Evolutionary conservation across 2,888 invertebrate genomes (phyloP).

Genomic region (Orthonevra nobilis): DNA sequence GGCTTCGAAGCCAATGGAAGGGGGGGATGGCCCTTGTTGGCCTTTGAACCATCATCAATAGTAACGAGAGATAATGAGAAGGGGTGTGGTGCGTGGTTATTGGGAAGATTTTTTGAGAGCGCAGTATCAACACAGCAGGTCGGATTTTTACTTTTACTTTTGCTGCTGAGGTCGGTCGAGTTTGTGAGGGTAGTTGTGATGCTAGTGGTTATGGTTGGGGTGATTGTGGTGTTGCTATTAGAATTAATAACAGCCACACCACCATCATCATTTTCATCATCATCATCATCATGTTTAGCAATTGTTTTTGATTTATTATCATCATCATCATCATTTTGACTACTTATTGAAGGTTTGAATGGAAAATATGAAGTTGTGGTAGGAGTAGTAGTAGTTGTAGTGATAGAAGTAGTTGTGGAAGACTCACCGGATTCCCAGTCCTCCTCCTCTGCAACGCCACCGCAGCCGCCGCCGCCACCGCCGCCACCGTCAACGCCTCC

Average conservation of each 20-base stretch:
- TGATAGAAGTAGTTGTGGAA: conserved; percentile 72
- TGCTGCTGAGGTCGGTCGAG: conserved; percentile 28
- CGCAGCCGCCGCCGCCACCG: conserved; percentile 71
- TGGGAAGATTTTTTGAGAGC: background rate
- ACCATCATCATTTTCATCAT: conserved; percentile 22
- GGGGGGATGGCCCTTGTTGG: background rate
- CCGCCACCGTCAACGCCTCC: background rate
- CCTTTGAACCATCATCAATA: background rate
- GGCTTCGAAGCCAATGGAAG: conserved; percentile 16
- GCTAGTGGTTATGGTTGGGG: conserved; percentile 29
- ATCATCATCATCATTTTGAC: conserved; percentile 68
- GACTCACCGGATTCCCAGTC: conserved; percentile 81
- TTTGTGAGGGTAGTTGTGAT: conserved; percentile 57
- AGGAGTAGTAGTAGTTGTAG: conserved; percentile 72
- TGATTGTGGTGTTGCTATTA: conserved; percentile 24
- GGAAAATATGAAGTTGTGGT: conserved; percentile 70
- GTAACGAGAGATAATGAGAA: background rate
- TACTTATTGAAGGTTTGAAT: conserved; percentile 71
- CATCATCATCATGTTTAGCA: conserved; percentile 38
- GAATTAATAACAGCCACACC: conserved; percentile 16
- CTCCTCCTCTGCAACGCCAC: conserved; percentile 76
- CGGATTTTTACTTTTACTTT: background rate
- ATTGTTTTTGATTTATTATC: conserved; percentile 60
- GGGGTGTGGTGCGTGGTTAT: background rate
- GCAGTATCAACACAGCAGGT: background rate